Conservation (phyloP, 2,113 vertebrate genomes). For the Chroicocephalus ridibundus region DNA sequence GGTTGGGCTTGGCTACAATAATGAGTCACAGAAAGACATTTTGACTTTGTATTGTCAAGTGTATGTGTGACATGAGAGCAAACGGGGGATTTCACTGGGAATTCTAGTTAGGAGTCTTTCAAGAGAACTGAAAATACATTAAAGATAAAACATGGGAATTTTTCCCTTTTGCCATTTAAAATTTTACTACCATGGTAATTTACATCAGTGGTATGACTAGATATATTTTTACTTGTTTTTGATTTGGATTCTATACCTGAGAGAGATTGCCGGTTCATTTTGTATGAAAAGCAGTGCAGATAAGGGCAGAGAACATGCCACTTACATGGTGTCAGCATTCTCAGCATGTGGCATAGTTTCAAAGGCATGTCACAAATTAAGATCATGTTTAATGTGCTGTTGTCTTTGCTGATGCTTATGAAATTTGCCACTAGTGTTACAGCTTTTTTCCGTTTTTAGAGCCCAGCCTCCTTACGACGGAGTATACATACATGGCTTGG, state of each 20-base stretch:
- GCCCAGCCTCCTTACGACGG: background rate
- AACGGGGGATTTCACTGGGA: background rate
- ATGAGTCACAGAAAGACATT: background rate
- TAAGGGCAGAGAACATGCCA: background rate
- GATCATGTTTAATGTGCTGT: constrained; percentile 1
- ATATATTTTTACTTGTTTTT: background rate
- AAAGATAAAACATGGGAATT: background rate
- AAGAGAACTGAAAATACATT: background rate
- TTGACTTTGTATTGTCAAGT: background rate
- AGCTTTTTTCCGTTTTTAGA: background rate
- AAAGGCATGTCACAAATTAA: constrained; percentile 34
- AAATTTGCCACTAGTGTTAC: constrained; percentile 1
- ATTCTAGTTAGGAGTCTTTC: background rate
- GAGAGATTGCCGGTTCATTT: fast-evolving
- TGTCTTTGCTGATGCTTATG: constrained; percentile 37
- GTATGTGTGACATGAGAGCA: background rate
- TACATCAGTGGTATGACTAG: background rate
- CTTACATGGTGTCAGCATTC: constrained; percentile 21
- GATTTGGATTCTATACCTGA: background rate
- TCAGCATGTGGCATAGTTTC: background rate
- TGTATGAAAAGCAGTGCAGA: background rate
- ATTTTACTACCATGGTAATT: background rate
- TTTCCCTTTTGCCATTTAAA: background rate
- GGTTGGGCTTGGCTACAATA: background rate
- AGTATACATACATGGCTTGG: background rate